Percentiles rank a stretch among this genome's conserved stretches.
Conservation (phyloP, 2,888 invertebrate genomes). For the Drosophila prolongata region DNA sequence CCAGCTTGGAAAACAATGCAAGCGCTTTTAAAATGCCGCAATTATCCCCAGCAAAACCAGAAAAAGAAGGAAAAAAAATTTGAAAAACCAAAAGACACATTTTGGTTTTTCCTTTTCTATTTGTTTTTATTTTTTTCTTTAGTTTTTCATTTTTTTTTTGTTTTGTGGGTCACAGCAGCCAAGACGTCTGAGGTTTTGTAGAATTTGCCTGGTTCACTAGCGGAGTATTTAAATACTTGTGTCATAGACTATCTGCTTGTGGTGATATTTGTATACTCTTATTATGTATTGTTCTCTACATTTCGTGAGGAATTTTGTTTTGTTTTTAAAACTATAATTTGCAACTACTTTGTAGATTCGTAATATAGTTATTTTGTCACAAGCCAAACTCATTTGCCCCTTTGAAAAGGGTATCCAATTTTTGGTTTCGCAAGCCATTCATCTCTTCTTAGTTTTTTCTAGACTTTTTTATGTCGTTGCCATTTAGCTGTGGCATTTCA, state of each 20-base stretch:
- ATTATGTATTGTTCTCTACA: no score
- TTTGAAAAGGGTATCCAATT: neutral
- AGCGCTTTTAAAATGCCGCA: slow-evolving; percentile 67
- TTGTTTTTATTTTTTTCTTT: slow-evolving; percentile 1
- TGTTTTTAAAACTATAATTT: no score
- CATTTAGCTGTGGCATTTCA: slow-evolving; percentile 61
- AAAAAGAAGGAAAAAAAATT: slow-evolving; percentile 25
- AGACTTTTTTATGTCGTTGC: slow-evolving; percentile 28
- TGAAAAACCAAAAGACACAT: slow-evolving; percentile 43
- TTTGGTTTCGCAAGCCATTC: neutral
- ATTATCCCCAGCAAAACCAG: slow-evolving; percentile 58
- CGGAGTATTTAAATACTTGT: slow-evolving; percentile 21
- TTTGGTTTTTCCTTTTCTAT: slow-evolving; percentile 26
- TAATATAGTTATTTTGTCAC: no score
- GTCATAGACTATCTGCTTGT: neutral
- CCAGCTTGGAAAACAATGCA: slow-evolving; percentile 63
- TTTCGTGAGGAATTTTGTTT: no score
- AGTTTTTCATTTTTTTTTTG: slow-evolving; percentile 10
- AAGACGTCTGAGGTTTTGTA: slow-evolving; percentile 43
- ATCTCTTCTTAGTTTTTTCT: neutral
- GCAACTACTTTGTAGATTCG: no score
- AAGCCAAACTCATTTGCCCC: no score
- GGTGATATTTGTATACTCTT: neutral
- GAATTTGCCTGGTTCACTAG: slow-evolving; percentile 37
- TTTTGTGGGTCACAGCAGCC: slow-evolving; percentile 59